A percentile compares a stretch with the other conserved stretches of the same genome.
phyloP scores from a whole-genome alignment of 2,888 invertebrate genomes.

The Ophion obscuratus region DNA sequence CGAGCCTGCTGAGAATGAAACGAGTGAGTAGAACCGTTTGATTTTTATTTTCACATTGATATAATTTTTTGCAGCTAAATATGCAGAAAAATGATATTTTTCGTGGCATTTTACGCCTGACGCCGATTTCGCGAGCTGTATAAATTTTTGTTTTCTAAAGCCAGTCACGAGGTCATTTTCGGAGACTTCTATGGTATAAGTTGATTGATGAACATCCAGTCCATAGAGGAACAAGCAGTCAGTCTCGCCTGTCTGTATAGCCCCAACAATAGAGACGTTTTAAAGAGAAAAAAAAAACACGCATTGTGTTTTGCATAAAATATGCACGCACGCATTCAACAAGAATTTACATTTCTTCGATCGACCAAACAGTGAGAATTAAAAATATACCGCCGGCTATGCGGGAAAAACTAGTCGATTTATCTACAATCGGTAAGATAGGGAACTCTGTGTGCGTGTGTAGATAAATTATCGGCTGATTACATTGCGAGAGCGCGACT shows the following conservation, averaged over 20 bases:
- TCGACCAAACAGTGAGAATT: not conserved
- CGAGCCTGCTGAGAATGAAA: constrained; percentile 78
- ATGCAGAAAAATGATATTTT: not conserved
- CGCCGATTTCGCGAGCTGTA: not conserved
- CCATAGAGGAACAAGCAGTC: too few species aligned
- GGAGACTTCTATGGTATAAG: not conserved
- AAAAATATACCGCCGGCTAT: not conserved
- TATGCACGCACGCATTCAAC: too few species aligned
- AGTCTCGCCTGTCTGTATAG: too few species aligned
- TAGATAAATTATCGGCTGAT: constrained; percentile 31
- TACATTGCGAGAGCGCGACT: not conserved
- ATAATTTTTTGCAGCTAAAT: not conserved
- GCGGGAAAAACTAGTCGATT: not conserved
- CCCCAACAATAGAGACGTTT: too few species aligned
- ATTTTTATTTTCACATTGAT: not conserved
- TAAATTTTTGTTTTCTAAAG: not conserved
- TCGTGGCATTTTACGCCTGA: not conserved
- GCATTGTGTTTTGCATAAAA: too few species aligned
- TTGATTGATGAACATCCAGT: too few species aligned
- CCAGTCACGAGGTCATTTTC: not conserved
- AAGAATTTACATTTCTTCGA: too few species aligned
- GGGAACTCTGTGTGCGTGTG: constrained; percentile 7
- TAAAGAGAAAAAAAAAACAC: too few species aligned
- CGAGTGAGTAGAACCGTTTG: constrained; percentile 74
- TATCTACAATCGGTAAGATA: constrained; percentile 34